A percentile compares a stretch with the other conserved stretches of the same genome.
phyloP scores from a whole-genome alignment of 35 echinoderm and acorn worm genomes.

The Acanthaster planci region DNA sequence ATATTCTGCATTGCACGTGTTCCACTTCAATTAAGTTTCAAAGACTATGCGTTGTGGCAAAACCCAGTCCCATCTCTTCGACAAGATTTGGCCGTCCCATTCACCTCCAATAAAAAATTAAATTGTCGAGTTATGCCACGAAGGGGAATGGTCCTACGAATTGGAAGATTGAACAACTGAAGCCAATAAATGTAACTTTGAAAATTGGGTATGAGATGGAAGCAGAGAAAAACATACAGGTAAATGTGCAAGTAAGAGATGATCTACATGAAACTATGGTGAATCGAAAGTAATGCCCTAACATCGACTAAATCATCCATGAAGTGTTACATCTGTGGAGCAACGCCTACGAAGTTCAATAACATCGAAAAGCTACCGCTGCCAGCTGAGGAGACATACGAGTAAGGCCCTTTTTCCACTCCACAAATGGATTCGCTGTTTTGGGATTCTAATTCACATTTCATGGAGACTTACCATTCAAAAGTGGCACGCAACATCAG shows the following conservation, averaged over 20 bases:
- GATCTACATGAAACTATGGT: conserved; percentile 66
- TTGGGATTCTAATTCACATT: conserved; percentile 61
- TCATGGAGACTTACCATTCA: conserved; percentile 34
- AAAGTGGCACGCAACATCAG: conserved; percentile 44
- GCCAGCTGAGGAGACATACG: conserved; percentile 30
- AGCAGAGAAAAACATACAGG: conserved; percentile 33
- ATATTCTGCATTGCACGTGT: conserved; percentile 53
- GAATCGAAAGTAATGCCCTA: conserved; percentile 57
- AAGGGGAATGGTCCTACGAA: too few species aligned
- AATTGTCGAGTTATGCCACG: conserved; percentile 31
- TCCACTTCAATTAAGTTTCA: conserved; percentile 44
- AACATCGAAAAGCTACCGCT: conserved; percentile 8
- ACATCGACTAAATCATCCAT: conserved; percentile 59
- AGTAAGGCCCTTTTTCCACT: too few species aligned
- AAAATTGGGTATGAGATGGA: conserved; percentile 41
- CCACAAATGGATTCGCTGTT: conserved; percentile 24
- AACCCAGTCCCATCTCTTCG: conserved; percentile 45
- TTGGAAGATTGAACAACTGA: too few species aligned
- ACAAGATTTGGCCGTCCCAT: conserved; percentile 45
- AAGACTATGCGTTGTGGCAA: conserved; percentile 45
- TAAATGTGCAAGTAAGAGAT: conserved; percentile 45
- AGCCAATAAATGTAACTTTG: too few species aligned
- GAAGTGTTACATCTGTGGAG: conserved; percentile 56
- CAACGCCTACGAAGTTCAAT: conserved; percentile 51
- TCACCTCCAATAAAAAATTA: conserved; percentile 55